Evolutionary conservation across 2,113 vertebrate species (phyloP).

Genomic region (Pleuronectes platessa): DNA sequence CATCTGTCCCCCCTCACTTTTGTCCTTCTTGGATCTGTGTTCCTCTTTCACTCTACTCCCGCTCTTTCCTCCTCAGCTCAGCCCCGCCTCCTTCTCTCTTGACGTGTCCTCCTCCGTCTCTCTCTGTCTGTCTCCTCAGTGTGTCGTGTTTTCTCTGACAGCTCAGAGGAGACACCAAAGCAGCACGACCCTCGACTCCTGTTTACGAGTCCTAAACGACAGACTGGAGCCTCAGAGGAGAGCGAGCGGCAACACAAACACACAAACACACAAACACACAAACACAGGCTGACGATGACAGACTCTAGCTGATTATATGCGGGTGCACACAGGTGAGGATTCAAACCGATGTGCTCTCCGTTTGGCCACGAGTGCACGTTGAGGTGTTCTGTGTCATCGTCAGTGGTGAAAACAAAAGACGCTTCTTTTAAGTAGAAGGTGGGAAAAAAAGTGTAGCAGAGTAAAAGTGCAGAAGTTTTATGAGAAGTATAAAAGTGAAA

Average conservation of each 20-base stretch:
- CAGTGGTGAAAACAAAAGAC: too few species aligned
- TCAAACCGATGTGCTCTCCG: slow-evolving; percentile 16
- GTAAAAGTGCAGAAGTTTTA: too few species aligned
- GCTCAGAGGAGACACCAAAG: slow-evolving; percentile 66
- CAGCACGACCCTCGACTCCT: slow-evolving; percentile 66
- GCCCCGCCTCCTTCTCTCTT: slow-evolving; percentile 21
- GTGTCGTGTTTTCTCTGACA: slow-evolving; percentile 45
- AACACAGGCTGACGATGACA: slow-evolving; percentile 39
- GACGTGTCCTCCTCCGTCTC: slow-evolving; percentile 28
- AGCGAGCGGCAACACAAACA: slow-evolving; percentile 43
- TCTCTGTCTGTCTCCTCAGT: neutral
- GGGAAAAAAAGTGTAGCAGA: too few species aligned
- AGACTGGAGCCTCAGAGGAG: slow-evolving; percentile 46
- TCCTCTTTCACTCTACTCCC: neutral
- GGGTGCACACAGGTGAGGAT: slow-evolving; percentile 40
- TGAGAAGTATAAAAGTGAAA: too few species aligned
- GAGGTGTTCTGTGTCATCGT: neutral
- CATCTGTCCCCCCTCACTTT: too few species aligned
- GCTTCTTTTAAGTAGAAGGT: too few species aligned
- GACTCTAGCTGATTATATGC: slow-evolving; percentile 33
- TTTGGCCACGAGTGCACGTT: slow-evolving; percentile 20
- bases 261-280: slow-evolving; percentile 39
- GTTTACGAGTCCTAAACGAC: slow-evolving; percentile 63
- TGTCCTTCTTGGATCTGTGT: neutral
- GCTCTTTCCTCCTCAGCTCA: neutral